Evolutionary conservation across 2,113 vertebrate species (phyloP), one percentile per base, ranked within the genome.

Genomic region (Sclerurus mexicanus): DNA sequence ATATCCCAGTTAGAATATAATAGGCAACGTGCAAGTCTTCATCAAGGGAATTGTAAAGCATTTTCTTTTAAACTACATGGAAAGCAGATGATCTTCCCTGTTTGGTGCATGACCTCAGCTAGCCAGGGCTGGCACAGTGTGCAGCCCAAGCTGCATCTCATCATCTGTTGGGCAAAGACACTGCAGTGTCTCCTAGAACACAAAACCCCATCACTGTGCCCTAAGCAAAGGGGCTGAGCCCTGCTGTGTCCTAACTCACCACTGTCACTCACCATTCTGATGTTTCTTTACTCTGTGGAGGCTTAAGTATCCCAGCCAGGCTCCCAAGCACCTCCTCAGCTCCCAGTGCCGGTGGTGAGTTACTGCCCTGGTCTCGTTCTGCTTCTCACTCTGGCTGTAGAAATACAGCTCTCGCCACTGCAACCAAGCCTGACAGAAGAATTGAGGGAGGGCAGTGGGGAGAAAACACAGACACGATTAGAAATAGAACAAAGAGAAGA

Each of bases 341-440:
- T 98, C 85, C 64, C 75, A 49, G 22, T 55, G 81, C 62, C 35
- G 87, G 74, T 94, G 91, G 49, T 98, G 97, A 62, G 68, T 94
- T 15, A 94, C 62, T 59, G 99, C 99, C 39, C 79, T 98, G 62
- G 67, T 55, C 81, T 97, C 96, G 66, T 97, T 97, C 85, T 95
- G 69, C 84, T 94, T 98, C 31, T 98, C 95, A 37, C 35, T 83
- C 93, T 94, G 95, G 33, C 52, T 90, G 22, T 62, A 25, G 4
- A 91, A 59, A 52, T 98, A 96, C 62, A 97, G 93, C 15, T 97
- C 95, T 90, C 62, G 98, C 99, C 99, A 99, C 59, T 77, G 97
- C 76, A 97, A 69, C 99, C 98, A 99, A 39, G 97, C 97, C 99
- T 99, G 87, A 66, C 63, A 85, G 53, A 46, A 30, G 50, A 93